phyloP scores from a whole-genome alignment of 2,888 invertebrate genomes.

The Phyllotreta striolata region DNA sequence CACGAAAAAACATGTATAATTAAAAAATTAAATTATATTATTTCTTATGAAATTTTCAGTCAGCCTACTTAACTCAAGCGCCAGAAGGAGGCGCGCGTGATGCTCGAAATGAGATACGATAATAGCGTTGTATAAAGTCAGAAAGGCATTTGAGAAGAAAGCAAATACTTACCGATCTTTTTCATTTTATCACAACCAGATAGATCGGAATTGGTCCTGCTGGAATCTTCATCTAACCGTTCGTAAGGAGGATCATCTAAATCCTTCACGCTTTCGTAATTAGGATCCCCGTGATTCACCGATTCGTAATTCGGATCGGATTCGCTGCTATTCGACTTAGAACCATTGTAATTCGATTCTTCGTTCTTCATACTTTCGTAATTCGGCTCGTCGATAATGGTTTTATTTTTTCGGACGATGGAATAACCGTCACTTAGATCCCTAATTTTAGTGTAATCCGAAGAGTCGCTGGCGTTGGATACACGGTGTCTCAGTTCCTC shows the following conservation, averaged over 20 bases:
- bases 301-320: slow-evolving; percentile 76
- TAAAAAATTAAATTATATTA: too few species aligned
- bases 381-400: slow-evolving; percentile 57
- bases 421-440: slow-evolving; percentile 62
- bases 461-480: slow-evolving; percentile 56
- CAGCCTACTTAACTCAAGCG: too few species aligned
- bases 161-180: slow-evolving; percentile 41
- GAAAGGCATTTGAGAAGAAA: too few species aligned
- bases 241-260: slow-evolving; percentile 78
- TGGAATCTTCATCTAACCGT: slow-evolving; percentile 60
- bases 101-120: too few species aligned
- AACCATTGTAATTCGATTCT: slow-evolving; percentile 72
- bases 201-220: slow-evolving; percentile 50
- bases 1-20: too few species aligned
- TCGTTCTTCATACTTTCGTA: slow-evolving; percentile 44
- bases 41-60: too few species aligned
- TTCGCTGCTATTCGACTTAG: slow-evolving; percentile 70
- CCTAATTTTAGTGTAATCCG: slow-evolving; percentile 55
- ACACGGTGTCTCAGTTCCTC: slow-evolving; percentile 72
- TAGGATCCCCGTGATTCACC: slow-evolving; percentile 75
- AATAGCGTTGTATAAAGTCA: too few species aligned
- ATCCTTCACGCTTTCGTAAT: slow-evolving; percentile 84
- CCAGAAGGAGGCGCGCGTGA: too few species aligned
- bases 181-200: slow-evolving; percentile 51
- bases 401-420: slow-evolving; percentile 63